Evolutionary conservation across 2,888 invertebrate species (phyloP), one percentile per base, ranked within the genome.

Genomic region (Dynastes tityus): DNA sequence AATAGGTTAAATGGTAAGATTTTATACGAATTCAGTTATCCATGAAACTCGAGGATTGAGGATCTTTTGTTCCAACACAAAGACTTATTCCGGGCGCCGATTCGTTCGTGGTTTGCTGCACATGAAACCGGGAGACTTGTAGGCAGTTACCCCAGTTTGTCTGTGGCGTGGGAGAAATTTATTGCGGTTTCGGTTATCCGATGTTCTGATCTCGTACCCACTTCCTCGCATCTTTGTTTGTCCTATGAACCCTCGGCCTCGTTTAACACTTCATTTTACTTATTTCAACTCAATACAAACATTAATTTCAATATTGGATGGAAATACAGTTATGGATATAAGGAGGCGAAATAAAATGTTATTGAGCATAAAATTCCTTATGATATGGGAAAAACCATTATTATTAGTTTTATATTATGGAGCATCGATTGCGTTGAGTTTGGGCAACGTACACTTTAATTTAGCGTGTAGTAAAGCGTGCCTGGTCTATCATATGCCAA

Each of bases 131-230:
- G 65, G 61, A 58, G 79, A 63, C 73, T 76, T 67, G 79, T 74
- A 79, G 77, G 70, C 79, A 77, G 77, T 73, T 73, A 77, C 73
- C 80, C 81, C 80, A 80, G 81, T 82, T 81, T 82, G 82, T 82
- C 81, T 76, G 82, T 81, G 80, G 81, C 81, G 79, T 75, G 80
- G 79, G 80, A 74, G 77, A 82, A 82, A 84, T 84, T 84, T 84
- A 84, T 84, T 83, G 83, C 82, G 83, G 83, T 83, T 82, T 84
- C 82, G 82, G 82, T 83, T 84, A 83, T 83, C 81, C 82, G 80
- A 81, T 80, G 82, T 82, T 82, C 81, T 80, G 77, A 83, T 82
- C 80, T 82, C 80, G 79, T 78, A 76, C 76, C 77, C 67, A 67
- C 76, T 76, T 79, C 53, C 70, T 70, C 53, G 67, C 67, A 68